Evolutionary conservation across 2,888 invertebrate species (phyloP).

Genomic region (Glyphotaelius pellucidus): DNA sequence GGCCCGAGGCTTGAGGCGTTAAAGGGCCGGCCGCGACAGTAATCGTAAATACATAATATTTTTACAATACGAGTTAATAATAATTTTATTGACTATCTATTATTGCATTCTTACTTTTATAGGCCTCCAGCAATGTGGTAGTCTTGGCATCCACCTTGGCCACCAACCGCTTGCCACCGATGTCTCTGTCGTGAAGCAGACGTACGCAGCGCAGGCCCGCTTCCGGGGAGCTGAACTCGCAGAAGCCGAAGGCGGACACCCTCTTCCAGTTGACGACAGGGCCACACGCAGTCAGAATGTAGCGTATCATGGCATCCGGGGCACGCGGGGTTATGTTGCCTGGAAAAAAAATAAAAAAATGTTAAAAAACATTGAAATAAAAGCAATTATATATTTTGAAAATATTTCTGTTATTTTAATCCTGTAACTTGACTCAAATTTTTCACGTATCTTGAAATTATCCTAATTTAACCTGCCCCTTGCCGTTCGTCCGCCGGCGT

Average conservation of each 20-base stretch:
- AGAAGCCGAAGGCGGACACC: slow-evolving; percentile 98
- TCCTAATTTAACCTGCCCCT: too few relatives aligned
- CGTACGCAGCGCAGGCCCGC: slow-evolving; percentile 96
- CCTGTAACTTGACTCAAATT: too few relatives aligned
- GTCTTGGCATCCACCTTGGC: slow-evolving; percentile 99
- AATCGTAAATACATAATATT: too few relatives aligned
- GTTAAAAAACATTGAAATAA: neutral
- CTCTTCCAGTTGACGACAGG: slow-evolving; percentile 97
- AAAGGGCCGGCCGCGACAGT: too few relatives aligned
- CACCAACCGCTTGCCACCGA: slow-evolving; percentile 95
- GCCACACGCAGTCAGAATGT: slow-evolving; percentile 95
- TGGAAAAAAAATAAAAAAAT: slow-evolving; percentile 66
- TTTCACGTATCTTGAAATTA: too few relatives aligned
- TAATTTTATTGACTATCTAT: neutral
- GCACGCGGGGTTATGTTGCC: slow-evolving; percentile 96
- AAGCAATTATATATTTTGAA: neutral
- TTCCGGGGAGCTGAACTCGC: slow-evolving; percentile 96
- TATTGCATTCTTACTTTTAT: slow-evolving; percentile 81
- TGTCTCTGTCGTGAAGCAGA: slow-evolving; percentile 92
- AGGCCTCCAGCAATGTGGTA: slow-evolving; percentile 94
- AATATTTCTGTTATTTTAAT: too few relatives aligned
- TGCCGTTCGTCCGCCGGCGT: too few relatives aligned
- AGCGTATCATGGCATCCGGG: slow-evolving; percentile 96
- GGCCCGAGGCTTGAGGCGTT: too few relatives aligned
- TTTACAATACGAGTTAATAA: too few relatives aligned